These are phyloP conservation scores for Phylloscopus trochilus DNA, from an alignment of 2,113 vertebrate species.

Conservation along the genomic window DNA sequence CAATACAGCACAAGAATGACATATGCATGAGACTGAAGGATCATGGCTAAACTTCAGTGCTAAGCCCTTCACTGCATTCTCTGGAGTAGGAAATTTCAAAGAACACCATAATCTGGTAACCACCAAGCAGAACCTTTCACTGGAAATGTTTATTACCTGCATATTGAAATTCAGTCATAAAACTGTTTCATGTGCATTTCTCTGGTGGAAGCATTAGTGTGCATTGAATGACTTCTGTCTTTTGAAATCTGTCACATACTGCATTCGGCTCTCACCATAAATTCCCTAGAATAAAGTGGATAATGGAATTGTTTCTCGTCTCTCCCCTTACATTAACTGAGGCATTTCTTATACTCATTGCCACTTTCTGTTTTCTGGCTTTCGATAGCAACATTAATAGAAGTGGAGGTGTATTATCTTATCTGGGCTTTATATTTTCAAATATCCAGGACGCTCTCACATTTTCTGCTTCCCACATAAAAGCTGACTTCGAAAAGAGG, in stretches of 20 bases:
- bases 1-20: neutral
- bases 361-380: neutral
- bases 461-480: neutral
- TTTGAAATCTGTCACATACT: slow-evolving; percentile 1
- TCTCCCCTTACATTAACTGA: slow-evolving; percentile 24
- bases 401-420: slow-evolving; percentile 9
- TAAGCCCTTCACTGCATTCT: neutral
- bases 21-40: neutral
- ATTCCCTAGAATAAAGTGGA: slow-evolving; percentile 1
- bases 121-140: neutral
- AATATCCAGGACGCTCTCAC: slow-evolving; percentile 18
- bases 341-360: slow-evolving; percentile 20
- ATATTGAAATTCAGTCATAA: neutral
- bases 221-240: neutral
- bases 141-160: neutral
- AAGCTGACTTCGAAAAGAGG: neutral
- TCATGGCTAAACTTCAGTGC: neutral
- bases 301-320: neutral
- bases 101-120: neutral
- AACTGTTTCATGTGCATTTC: neutral
- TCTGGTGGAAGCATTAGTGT: neutral
- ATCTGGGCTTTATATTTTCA: slow-evolving; percentile 14
- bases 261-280: slow-evolving; percentile 28
- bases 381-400: slow-evolving; percentile 17
- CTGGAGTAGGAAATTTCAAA: neutral